Evolutionary conservation across 2,113 vertebrate genomes (phyloP).

Genomic region (Grus americana): DNA sequence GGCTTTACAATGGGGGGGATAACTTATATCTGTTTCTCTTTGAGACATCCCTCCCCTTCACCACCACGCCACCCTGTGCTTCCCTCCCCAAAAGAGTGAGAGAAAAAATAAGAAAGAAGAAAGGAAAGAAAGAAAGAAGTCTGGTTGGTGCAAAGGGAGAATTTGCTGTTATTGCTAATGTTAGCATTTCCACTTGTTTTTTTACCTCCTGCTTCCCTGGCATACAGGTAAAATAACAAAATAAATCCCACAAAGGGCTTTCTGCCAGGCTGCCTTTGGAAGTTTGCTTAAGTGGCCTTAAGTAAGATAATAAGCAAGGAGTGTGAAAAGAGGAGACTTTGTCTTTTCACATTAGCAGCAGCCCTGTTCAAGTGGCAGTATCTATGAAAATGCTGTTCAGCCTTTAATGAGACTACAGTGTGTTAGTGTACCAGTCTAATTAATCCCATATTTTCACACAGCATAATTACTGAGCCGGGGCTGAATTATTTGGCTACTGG

Average conservation of each 20-base stretch:
- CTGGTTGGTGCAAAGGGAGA: neutral
- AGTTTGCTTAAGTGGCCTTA: slow-evolving; percentile 86
- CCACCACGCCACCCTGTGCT: neutral
- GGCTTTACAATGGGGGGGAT: neutral
- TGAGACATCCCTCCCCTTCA: neutral
- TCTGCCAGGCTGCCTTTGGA: slow-evolving; percentile 77
- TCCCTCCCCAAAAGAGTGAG: neutral
- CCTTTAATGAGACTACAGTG: slow-evolving; percentile 88
- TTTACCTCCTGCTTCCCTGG: neutral
- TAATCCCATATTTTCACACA: slow-evolving; percentile 92
- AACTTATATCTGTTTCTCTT: neutral
- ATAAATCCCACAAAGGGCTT: slow-evolving; percentile 67
- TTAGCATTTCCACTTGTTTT: neutral
- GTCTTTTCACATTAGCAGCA: slow-evolving; percentile 87
- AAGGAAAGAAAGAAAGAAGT: neutral
- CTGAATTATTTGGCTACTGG: slow-evolving; percentile 81
- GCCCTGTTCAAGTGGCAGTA: slow-evolving; percentile 82
- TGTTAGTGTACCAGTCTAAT: slow-evolving; percentile 89
- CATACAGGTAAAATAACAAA: slow-evolving; percentile 72
- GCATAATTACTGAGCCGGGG: slow-evolving; percentile 86
- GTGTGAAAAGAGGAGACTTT: slow-evolving; percentile 85
- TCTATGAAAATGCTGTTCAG: slow-evolving; percentile 83
- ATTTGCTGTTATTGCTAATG: slow-evolving; percentile 29
- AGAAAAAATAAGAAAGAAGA: neutral
- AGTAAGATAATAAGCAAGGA: slow-evolving; percentile 88